Evolutionary conservation across 2,888 invertebrate species (phyloP).

Genomic region (Dimorphilus gyrociliatus): DNA sequence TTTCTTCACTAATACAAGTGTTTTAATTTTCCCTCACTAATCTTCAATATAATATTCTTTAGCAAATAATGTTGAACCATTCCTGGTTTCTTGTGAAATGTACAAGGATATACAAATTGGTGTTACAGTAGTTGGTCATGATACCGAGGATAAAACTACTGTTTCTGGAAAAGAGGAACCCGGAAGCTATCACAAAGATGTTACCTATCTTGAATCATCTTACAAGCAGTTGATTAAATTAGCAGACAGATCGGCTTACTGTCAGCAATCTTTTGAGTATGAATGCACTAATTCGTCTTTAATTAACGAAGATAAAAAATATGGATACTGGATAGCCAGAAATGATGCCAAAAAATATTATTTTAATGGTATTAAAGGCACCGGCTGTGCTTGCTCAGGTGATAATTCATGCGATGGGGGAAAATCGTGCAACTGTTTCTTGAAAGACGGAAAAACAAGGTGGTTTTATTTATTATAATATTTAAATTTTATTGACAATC

Average conservation of each 20-base stretch:
- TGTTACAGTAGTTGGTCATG: slow-evolving; percentile 3
- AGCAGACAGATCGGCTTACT: slow-evolving; percentile 3
- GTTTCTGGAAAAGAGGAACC: slow-evolving; percentile 1
- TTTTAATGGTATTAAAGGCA: slow-evolving; percentile 13
- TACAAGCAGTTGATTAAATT: slow-evolving; percentile 1
- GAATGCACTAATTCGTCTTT: slow-evolving; percentile 3
- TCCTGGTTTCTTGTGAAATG: slow-evolving; percentile 5
- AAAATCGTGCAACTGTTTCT: slow-evolving; percentile 18
- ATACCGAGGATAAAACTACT: neutral
- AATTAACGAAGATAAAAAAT: neutral
- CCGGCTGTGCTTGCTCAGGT: neutral
- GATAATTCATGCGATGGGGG: slow-evolving; percentile 11
- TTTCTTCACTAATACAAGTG: too few species aligned
- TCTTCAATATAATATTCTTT: too few species aligned
- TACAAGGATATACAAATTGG: slow-evolving; percentile 1
- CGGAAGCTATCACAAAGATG: neutral
- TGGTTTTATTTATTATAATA: slow-evolving; percentile 1
- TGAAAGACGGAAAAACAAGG: slow-evolving; percentile 7
- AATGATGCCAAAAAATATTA: slow-evolving; percentile 12
- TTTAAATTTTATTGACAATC: neutral
- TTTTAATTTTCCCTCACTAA: too few species aligned
- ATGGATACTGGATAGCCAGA: slow-evolving; percentile 9
- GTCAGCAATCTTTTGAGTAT: slow-evolving; percentile 3
- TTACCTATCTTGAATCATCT: slow-evolving; percentile 3
- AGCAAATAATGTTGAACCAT: slow-evolving; percentile 8